These are phyloP conservation scores for Apamea sordens DNA, from an alignment of 2,888 invertebrate genomes.

Conservation along the genomic window DNA sequence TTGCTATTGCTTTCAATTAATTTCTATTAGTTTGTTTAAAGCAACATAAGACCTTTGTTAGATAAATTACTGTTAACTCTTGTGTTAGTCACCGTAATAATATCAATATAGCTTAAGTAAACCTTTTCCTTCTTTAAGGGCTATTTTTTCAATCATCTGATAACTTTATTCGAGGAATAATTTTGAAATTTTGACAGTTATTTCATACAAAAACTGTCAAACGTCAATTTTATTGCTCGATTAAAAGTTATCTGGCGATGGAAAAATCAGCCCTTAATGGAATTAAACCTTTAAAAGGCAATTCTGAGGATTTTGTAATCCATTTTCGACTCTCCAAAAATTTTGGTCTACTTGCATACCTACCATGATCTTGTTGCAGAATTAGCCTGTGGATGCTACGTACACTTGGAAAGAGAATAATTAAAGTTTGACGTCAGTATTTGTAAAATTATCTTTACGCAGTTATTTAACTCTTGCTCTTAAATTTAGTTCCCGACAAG, in stretches of 20 bases:
- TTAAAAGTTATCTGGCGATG: no score
- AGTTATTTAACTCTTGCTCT: not conserved
- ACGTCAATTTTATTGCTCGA: no score
- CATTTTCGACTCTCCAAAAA: not conserved
- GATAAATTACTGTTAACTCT: not conserved
- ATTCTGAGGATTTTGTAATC: not conserved
- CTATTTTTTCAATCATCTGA: no score
- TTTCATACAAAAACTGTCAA: no score
- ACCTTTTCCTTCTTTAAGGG: not conserved
- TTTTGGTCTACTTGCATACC: no score
- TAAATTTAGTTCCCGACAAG: conserved; percentile 27
- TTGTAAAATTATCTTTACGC: not conserved
- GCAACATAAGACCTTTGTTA: not conserved
- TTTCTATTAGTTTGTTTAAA: conserved; percentile 31
- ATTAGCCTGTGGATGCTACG: not conserved
- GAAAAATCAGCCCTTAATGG: not conserved
- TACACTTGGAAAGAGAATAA: not conserved
- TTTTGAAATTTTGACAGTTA: no score
- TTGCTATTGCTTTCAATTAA: conserved; percentile 56
- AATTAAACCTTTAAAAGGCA: not conserved
- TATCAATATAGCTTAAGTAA: not conserved
- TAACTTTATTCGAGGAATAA: no score
- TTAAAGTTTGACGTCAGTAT: not conserved
- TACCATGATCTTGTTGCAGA: not conserved
- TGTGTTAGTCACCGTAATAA: not conserved